phyloP scores from a whole-genome alignment of 1,140 invertebrate genomes.

The Galendromus occidentalis region DNA sequence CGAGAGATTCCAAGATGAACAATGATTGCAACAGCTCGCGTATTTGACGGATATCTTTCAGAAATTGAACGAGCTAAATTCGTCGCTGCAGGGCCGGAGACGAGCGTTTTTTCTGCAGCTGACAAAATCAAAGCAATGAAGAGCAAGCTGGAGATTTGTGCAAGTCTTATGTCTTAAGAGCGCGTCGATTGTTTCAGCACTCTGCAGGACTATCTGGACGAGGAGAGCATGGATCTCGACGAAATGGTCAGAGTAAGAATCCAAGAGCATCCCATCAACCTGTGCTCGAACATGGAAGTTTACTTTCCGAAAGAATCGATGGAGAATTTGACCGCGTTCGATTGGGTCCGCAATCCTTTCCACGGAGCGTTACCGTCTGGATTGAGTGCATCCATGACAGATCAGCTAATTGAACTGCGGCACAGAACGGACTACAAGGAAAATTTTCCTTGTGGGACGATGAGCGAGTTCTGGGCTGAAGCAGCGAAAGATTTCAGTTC shows the following conservation, averaged over 20 bases:
- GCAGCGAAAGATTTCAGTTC: no score
- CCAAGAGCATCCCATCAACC: no score
- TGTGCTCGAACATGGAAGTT: no score
- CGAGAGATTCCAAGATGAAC: neutral
- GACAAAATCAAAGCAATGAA: constrained; percentile 13
- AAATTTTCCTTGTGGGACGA: no score
- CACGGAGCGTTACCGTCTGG: no score
- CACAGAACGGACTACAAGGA: no score
- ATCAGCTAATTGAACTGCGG: no score
- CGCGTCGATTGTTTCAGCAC: constrained; percentile 4
- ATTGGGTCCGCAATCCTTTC: constrained; percentile 8
- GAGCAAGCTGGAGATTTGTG: constrained; percentile 12
- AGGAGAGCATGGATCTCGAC: neutral
- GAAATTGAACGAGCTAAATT: constrained; percentile 13
- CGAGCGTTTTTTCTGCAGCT: constrained; percentile 8
- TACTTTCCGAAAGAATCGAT: no score
- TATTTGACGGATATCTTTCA: constrained; percentile 13
- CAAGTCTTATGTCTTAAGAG: neutral
- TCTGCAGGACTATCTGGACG: constrained; percentile 10
- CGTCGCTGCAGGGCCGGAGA: constrained; percentile 10
- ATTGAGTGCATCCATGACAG: no score
- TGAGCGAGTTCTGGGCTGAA: no score
- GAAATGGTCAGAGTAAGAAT: no score
- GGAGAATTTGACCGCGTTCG: neutral
- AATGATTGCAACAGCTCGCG: constrained; percentile 9